Evolutionary conservation across 2,113 vertebrate species (phyloP).

Genomic region (Malurus cyaneus): DNA sequence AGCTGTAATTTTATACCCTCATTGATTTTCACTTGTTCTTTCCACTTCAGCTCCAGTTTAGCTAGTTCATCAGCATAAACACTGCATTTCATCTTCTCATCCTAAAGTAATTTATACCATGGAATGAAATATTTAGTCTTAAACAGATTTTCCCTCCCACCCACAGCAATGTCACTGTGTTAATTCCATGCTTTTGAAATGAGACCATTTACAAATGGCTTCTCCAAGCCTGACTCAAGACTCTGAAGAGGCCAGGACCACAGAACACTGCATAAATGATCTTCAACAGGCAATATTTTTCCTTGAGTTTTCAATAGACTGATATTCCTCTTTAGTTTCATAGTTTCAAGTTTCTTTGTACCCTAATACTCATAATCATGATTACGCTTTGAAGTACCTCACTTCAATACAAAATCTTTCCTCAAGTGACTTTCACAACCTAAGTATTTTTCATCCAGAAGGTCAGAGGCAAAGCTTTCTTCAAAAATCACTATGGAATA

Average conservation of each 20-base stretch:
- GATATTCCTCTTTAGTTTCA: not conserved
- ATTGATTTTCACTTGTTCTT: slow-evolving; percentile 91
- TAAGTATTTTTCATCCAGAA: slow-evolving; percentile 52
- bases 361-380: not conserved
- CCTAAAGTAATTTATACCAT: slow-evolving; percentile 70
- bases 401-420: not conserved
- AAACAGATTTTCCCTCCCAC: not conserved
- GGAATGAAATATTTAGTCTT: not conserved
- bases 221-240: not conserved
- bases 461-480: slow-evolving; percentile 20
- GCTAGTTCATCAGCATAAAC: slow-evolving; percentile 91
- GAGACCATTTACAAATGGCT: not conserved
- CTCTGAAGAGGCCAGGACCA: not conserved
- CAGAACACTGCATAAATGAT: not conserved
- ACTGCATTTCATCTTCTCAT: slow-evolving; percentile 89
- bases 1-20: slow-evolving; percentile 86
- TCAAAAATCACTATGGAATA: not conserved
- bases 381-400: not conserved
- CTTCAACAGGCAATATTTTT: not conserved
- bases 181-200: not conserved
- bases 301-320: not conserved
- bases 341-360: not conserved
- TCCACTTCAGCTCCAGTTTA: slow-evolving; percentile 92
- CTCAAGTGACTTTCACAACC: not conserved
- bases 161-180: not conserved